Conservation (phyloP, 2,797 vertebrate genomes). For the Botia kubotai region DNA sequence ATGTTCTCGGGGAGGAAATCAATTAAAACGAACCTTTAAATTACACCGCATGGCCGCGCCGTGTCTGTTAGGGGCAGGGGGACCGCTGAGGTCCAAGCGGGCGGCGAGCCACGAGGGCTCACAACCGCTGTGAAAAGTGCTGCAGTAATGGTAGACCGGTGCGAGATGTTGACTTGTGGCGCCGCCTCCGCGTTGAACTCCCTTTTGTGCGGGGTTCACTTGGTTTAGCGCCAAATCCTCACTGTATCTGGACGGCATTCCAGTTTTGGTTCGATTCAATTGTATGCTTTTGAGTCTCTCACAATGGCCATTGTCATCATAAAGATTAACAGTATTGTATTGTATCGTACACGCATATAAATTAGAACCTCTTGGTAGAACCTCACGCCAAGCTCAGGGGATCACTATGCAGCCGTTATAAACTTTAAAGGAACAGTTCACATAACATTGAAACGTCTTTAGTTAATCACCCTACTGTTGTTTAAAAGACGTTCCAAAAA, state of each 20-base stretch:
- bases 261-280: constrained; percentile 17
- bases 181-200: constrained; percentile 25
- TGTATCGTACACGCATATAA: constrained; percentile 10
- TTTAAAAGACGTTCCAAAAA: not conserved
- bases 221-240: constrained; percentile 45
- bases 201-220: constrained; percentile 32
- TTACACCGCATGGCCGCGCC: constrained; percentile 47
- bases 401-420: constrained; percentile 9
- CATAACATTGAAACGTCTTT: not conserved
- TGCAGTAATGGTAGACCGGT: constrained; percentile 54
- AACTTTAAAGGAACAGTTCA: not conserved
- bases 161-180: constrained; percentile 44
- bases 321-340: constrained; percentile 34
- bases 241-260: constrained; percentile 15
- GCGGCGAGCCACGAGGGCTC: constrained; percentile 45
- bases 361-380: constrained; percentile 15
- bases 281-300: constrained; percentile 7
- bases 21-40: constrained; percentile 66
- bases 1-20: constrained; percentile 66
- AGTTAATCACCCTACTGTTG: not conserved
- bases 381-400: not conserved
- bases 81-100: constrained; percentile 56
- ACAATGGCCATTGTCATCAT: constrained; percentile 36
- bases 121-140: constrained; percentile 64
- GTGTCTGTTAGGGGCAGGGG: constrained; percentile 39